Evolutionary conservation across 1,140 invertebrate genomes (phyloP).

Genomic region (Andricus grossulariae): DNA sequence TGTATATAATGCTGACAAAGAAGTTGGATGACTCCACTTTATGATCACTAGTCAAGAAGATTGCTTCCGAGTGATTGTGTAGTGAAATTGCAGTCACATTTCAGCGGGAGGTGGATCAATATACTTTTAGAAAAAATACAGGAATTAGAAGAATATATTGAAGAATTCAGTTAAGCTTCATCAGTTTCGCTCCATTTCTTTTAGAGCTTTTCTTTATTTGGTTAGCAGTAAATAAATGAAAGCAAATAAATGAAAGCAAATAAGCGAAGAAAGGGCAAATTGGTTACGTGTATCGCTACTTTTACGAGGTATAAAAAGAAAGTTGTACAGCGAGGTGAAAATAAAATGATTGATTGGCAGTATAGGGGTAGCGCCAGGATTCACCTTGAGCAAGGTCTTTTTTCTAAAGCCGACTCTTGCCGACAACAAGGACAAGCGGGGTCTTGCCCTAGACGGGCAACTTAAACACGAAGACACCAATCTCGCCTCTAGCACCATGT

Average conservation of each 20-base stretch:
- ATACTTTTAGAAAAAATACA: too few relatives aligned
- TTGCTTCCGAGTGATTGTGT: too few relatives aligned
- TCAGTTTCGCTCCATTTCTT: slow-evolving; percentile 10
- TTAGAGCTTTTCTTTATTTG: slow-evolving; percentile 3
- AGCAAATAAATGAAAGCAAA: slow-evolving; percentile 21
- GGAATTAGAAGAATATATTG: too few relatives aligned
- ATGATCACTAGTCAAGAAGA: too few relatives aligned
- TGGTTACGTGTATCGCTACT: slow-evolving; percentile 50
- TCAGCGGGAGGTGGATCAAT: too few relatives aligned
- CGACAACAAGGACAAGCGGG: slow-evolving; percentile 99
- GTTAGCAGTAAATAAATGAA: slow-evolving; percentile 14
- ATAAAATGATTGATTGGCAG: slow-evolving; percentile 75
- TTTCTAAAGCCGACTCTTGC: slow-evolving; percentile 94
- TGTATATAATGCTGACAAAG: too few relatives aligned
- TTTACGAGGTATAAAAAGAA: slow-evolving; percentile 48
- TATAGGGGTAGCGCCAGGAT: slow-evolving; percentile 92
- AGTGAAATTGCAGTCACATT: too few relatives aligned
- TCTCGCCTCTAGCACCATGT: slow-evolving; percentile 96
- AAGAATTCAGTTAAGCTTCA: background rate
- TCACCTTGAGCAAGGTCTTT: slow-evolving; percentile 98
- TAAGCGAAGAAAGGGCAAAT: slow-evolving; percentile 40
- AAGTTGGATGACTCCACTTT: too few relatives aligned
- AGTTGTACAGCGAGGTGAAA: slow-evolving; percentile 66
- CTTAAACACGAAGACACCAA: slow-evolving; percentile 99
- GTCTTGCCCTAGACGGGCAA: slow-evolving; percentile 97